A percentile compares a stretch with the other conserved stretches of the same genome.
phyloP scores from a whole-genome alignment of 2,797 vertebrate genomes.

The Danio aesculapii region DNA sequence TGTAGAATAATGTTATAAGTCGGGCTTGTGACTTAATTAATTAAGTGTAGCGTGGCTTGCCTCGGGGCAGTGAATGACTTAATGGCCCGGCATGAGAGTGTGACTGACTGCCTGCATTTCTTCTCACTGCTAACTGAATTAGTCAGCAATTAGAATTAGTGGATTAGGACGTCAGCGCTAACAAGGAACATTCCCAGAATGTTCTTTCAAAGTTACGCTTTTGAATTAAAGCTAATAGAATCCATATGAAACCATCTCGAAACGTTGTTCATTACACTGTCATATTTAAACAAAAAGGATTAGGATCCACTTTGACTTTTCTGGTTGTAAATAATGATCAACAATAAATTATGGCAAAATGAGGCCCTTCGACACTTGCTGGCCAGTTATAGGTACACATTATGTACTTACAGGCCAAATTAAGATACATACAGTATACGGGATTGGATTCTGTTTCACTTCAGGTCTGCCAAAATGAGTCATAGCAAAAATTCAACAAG shows the following conservation, averaged over 20 bases:
- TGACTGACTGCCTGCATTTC: conserved; percentile 43
- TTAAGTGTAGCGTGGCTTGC: conserved; percentile 61
- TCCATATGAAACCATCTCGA: not conserved
- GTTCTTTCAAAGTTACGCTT: not conserved
- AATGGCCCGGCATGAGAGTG: conserved; percentile 51
- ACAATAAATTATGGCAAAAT: too few species aligned
- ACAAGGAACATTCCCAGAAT: conserved; percentile 13
- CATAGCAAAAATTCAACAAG: too few species aligned
- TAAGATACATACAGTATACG: too few species aligned
- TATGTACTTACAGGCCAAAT: too few species aligned
- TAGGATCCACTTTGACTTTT: not conserved
- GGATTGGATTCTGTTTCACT: too few species aligned
- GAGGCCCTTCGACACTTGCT: too few species aligned
- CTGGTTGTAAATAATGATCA: not conserved
- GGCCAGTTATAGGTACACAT: too few species aligned
- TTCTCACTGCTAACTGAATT: conserved; percentile 51
- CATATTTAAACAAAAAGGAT: not conserved
- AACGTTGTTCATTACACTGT: not conserved
- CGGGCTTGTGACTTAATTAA: conserved; percentile 67
- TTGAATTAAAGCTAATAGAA: not conserved
- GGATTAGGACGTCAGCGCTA: conserved; percentile 13
- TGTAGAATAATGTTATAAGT: conserved; percentile 65
- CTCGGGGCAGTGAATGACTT: conserved; percentile 55
- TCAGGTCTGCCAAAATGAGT: too few species aligned
- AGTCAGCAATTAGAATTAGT: conserved; percentile 31